Evolutionary conservation across 2,888 invertebrate species (phyloP).

Genomic region (Dasysyrphus tricinctus): DNA sequence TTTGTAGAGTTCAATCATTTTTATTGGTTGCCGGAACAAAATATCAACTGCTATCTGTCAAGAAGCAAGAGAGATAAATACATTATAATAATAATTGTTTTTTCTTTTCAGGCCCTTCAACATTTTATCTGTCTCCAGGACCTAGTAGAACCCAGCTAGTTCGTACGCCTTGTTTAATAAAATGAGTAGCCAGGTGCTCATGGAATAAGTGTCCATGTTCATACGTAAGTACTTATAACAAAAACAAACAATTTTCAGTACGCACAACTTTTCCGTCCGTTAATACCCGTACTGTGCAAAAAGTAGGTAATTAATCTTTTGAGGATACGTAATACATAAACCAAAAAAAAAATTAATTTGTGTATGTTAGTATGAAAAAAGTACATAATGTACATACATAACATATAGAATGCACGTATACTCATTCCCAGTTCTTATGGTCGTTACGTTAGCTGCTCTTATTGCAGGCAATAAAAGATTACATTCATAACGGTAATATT

Average conservation of each 20-base stretch:
- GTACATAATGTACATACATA: too few species aligned
- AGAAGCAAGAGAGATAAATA: too few species aligned
- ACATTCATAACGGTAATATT: constrained; percentile 69
- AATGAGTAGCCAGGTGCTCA: background rate
- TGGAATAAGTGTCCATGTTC: background rate
- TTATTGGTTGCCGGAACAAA: too few species aligned
- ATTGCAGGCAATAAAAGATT: constrained; percentile 72
- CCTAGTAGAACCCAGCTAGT: background rate
- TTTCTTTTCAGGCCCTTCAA: too few species aligned
- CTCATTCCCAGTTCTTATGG: constrained; percentile 23
- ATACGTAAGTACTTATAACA: background rate
- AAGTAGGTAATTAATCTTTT: constrained; percentile 62
- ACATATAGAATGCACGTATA: too few species aligned
- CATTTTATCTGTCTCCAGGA: too few species aligned
- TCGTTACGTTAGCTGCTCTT: constrained; percentile 54
- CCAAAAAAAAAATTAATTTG: too few species aligned
- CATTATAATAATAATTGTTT: too few species aligned
- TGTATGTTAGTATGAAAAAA: too few species aligned
- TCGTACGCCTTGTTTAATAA: background rate
- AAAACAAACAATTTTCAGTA: constrained; percentile 9
- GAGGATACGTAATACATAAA: constrained; percentile 21
- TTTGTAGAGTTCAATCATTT: too few species aligned
- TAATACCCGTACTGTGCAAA: constrained; percentile 1
- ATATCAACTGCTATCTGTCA: too few species aligned
- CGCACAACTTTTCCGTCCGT: constrained; percentile 18